Base-by-base conservation (phyloP, 2,888 invertebrate genomes). In the Tetanocera ferruginea region DNA sequence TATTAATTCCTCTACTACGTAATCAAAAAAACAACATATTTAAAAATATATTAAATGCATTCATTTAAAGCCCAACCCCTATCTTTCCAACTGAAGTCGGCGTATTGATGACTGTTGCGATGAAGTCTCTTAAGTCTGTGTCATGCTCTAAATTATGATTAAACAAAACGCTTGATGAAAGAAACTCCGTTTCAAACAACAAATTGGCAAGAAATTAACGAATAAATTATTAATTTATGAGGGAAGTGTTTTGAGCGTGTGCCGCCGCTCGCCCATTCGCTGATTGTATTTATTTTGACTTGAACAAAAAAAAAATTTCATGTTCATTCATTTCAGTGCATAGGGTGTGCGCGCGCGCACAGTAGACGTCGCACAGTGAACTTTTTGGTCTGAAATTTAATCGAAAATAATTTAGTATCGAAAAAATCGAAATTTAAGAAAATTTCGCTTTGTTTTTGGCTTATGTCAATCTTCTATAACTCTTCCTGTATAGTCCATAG, bases 171-270 rank as follows among this genome's bases (percentile, higher is more conserved):
- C 28, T 28, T 17, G 25, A 70, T 31, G 8, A 52, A 43, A 17
- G 19, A 23, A 66, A 64, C 64, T 52, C 49, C 60, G 55, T 64
- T 23, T 37, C 34, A 19, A 8, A 57, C 76, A 8, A 57, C 76
- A 60, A 73, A 73, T 73, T 73, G 60, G 73, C 73, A 62, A 73
- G 34, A 62, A 60, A 60, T 76, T 49, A 76, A 71, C 52, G 60
- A 70, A 76, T 76, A 76, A 76, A 71, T 76, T 71, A 71, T 71
- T 64, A 62, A 76, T 70, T 71, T 76, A 64, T 76, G 70, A 62
- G 60, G 76, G 76, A 51, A 70, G 14, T 37, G 43, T 51, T 64
- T n/a, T 14, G 62, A 28, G 28, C 19, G 4, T 19, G 19, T 69
- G 25, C 6, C n/a, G n/a, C 14, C 14, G 34, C 64, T 5, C 69